These are phyloP conservation scores for Stegophylla sp. DNA, from an alignment of 2,888 invertebrate genomes.

Conservation along the genomic window DNA sequence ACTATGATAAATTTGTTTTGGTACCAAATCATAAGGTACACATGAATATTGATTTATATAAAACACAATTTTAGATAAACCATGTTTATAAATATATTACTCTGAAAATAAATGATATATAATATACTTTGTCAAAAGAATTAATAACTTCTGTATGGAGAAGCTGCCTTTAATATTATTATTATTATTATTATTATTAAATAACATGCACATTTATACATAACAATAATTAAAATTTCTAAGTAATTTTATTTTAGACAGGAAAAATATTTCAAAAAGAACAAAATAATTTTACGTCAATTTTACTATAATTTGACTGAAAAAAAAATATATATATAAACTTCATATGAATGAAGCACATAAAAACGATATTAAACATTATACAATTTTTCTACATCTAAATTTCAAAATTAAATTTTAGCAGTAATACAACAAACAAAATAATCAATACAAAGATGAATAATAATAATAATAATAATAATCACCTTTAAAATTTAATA, in stretches of 20 bases:
- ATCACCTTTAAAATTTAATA: slow-evolving; percentile 43
- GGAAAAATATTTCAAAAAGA: neutral
- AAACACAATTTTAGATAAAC: slow-evolving; percentile 18
- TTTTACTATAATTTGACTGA: neutral
- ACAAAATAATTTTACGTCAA: neutral
- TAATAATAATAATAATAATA: slow-evolving; percentile 41
- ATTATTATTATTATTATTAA: slow-evolving; percentile 18
- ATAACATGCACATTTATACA: slow-evolving; percentile 6
- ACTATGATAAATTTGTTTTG: too few relatives aligned
- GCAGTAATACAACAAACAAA: slow-evolving; percentile 14
- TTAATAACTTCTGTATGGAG: neutral
- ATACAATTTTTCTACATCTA: slow-evolving; percentile 12
- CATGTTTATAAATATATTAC: slow-evolving; percentile 42
- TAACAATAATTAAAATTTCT: neutral
- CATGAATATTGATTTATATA: too few relatives aligned
- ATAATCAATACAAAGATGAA: slow-evolving; percentile 41
- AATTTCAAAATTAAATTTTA: neutral
- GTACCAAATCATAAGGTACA: too few relatives aligned
- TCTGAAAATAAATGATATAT: slow-evolving; percentile 23
- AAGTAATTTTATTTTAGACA: neutral
- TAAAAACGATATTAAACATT: neutral
- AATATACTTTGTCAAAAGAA: slow-evolving; percentile 6
- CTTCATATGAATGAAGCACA: neutral
- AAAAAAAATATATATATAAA: slow-evolving; percentile 24
- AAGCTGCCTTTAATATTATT: slow-evolving; percentile 18